Percentiles rank a stretch among this genome's conserved stretches.
Evolutionary conservation across 2,113 vertebrate species (phyloP).

Genomic region (Ctenomys sociabilis): DNA sequence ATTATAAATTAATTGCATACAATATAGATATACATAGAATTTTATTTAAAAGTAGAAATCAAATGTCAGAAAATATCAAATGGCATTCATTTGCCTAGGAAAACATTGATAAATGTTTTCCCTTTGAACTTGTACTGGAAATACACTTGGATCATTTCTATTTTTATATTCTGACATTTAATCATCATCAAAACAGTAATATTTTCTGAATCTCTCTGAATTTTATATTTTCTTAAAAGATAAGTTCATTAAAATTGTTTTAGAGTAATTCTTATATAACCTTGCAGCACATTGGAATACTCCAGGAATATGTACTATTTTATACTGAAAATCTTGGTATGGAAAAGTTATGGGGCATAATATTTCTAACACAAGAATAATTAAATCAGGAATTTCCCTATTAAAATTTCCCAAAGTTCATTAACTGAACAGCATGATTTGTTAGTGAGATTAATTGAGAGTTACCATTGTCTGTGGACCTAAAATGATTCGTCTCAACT

Average conservation of each 20-base stretch:
- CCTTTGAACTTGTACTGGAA: not conserved
- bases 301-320: not conserved
- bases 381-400: constrained; percentile 33
- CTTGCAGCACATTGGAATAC: not conserved
- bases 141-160: not conserved
- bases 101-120: not conserved
- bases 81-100: not conserved
- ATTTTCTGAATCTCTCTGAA: not conserved
- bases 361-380: constrained; percentile 33
- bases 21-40: not conserved
- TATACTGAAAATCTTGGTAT: not conserved
- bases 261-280: not conserved
- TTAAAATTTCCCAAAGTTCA: constrained; percentile 50
- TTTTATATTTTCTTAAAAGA: not conserved
- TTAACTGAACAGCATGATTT: constrained; percentile 44
- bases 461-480: not conserved
- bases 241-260: not conserved
- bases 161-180: not conserved
- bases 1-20: not conserved
- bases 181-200: not conserved
- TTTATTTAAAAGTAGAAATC: not conserved
- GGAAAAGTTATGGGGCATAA: not conserved
- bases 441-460: constrained; percentile 39
- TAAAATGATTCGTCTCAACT: not conserved
- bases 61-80: not conserved